Evolutionary conservation across 2,113 vertebrate genomes (phyloP), one percentile per base, ranked within the genome.

Genomic region (Pampusana beccarii): DNA sequence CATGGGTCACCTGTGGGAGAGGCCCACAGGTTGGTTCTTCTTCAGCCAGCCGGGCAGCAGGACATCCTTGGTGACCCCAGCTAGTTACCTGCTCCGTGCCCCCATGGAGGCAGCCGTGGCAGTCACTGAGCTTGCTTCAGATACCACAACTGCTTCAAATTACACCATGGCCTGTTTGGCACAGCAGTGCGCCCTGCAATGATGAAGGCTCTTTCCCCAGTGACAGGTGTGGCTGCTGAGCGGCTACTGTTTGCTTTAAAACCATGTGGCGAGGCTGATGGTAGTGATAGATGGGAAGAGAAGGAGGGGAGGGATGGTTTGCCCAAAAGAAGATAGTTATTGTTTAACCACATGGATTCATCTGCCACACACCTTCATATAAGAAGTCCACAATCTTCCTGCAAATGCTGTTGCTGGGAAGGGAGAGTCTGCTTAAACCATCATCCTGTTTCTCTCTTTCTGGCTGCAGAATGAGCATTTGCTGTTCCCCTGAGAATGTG

Each of bases 101-200:
- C 2, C 2, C 1, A 0, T 20, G 38, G 72, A 87, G 31, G 38
- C 34, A 40, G 36, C 2, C 1, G 33, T 0, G 0, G 46, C 62
- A 61, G 29, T 51, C 18, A 14, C 34, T 40, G 51, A 50, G 11
- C 62, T 87, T 75, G 28, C 11, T 40, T 79, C 46, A 57, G 53
- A 18, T 15, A 25, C 16, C 46, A 51, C 38, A 71, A 34, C 46
- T 33, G 7, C n/a, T 62, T 77, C 53, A 75, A 44, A 66, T 38
- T 61, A 29, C 28, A 56, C 38, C 9, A 8, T 8, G n/a, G 72
- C 23, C 3, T 28, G 28, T 46, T 4, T 12, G 28, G 31, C 38
- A 58, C 56, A 21, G 25, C 3, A 31, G 28, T 58, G 51, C 16
- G 33, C 34, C 69, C 60, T 50, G 16, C 0, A 3, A 58, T 36